Conservation (phyloP, 1,140 invertebrate genomes). For the Magallana angulata region DNA sequence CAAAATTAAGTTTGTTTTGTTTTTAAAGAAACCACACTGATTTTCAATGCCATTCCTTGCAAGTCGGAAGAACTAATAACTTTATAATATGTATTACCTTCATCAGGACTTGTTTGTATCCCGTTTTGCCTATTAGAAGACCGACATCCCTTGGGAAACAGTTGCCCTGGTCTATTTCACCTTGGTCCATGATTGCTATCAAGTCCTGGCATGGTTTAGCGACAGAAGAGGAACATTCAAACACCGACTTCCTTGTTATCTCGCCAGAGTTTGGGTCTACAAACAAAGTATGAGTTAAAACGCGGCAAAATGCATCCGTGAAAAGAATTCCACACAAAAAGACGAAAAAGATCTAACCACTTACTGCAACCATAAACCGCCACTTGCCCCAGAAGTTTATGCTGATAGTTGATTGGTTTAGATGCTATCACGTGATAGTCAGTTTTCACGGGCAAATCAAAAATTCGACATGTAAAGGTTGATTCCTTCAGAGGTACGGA, state of each 20-base stretch:
- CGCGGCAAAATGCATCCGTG: too few species aligned
- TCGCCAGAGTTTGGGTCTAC: background rate
- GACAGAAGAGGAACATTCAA: background rate
- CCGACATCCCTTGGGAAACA: constrained; percentile 46
- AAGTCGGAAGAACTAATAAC: background rate
- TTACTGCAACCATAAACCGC: constrained; percentile 23
- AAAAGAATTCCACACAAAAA: too few species aligned
- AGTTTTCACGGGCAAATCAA: background rate
- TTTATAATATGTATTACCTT: background rate
- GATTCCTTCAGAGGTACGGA: background rate
- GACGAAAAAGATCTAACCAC: background rate
- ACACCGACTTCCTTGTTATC: background rate
- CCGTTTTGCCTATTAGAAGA: constrained; percentile 29
- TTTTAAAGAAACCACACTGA: background rate
- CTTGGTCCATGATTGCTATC: constrained; percentile 28
- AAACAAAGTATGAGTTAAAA: background rate
- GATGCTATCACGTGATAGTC: constrained; percentile 19
- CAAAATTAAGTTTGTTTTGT: background rate
- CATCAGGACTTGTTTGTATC: constrained; percentile 45
- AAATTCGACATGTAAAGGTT: constrained; percentile 9
- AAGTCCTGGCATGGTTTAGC: constrained; percentile 43
- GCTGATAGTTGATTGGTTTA: constrained; percentile 22
- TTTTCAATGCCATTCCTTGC: too few species aligned
- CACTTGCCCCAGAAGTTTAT: background rate
- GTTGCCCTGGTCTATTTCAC: background rate